Conservation (phyloP, 2,797 vertebrate genomes). For the Octomys mimax region DNA sequence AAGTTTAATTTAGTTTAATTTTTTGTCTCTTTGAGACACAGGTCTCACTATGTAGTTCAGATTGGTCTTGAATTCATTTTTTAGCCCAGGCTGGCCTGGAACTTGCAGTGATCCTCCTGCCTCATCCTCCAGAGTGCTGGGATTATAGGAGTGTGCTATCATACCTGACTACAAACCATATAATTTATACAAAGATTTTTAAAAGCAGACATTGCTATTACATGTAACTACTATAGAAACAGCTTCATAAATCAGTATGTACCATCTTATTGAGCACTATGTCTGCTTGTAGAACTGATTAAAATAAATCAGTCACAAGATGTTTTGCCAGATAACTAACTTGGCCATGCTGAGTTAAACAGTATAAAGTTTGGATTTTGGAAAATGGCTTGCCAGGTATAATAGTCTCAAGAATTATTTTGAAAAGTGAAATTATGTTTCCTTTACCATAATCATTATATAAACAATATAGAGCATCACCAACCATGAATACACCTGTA, state of each 20-base stretch:
- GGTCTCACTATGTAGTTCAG: not conserved
- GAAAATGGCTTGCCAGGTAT: not conserved
- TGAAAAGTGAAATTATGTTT: constrained; percentile 35
- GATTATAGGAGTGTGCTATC: not conserved
- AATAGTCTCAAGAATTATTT: constrained; percentile 18
- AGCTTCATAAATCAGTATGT: not conserved
- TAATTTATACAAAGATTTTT: constrained; percentile 9
- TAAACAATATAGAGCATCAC: constrained; percentile 40
- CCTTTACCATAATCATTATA: constrained; percentile 9
- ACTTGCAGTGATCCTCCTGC: not conserved
- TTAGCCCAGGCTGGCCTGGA: not conserved
- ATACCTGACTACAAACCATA: not conserved
- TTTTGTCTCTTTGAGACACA: not conserved
- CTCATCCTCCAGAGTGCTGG: not conserved
- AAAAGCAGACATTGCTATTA: not conserved
- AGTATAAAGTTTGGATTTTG: not conserved
- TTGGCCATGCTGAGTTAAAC: not conserved
- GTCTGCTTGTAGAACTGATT: not conserved
- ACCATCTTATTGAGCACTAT: not conserved
- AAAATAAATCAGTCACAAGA: constrained; percentile 22
- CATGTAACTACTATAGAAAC: not conserved
- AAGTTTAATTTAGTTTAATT: not conserved
- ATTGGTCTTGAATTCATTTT: not conserved
- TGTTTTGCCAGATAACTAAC: constrained; percentile 21
- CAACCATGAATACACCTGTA: constrained; percentile 26